Base-by-base conservation (phyloP, 1,140 invertebrate genomes). In the Drosophila insularis region DNA sequence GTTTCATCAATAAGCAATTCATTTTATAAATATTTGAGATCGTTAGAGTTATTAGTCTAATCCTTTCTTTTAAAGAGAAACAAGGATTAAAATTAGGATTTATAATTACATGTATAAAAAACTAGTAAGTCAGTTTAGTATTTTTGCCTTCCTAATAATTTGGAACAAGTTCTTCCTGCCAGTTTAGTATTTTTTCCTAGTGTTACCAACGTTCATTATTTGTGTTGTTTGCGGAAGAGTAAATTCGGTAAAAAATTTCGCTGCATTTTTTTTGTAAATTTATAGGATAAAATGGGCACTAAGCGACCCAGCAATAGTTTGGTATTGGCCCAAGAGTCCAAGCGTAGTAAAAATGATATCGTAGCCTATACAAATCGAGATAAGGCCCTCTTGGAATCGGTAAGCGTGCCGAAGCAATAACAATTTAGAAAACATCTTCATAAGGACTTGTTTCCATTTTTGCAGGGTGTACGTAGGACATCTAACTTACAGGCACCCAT, bases 401-500 rank as follows among this genome's bases (percentile, higher is more conserved):
- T 92, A 81, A 87, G 85, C 37, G 39, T 55, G 63, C 55, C 53
- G 14, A 39, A 8, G 63, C 54, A 56, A 78, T 62, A 71, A 79
- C 71, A 74, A 46, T 56, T 13, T 13, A 31, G 1, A 0, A 14
- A 10, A 2, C n/a, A n/a, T 23, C 10, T 43, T 56, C 37, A 2
- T 1, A 35, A 17, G 11, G 43, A 21, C 46, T 58, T 56, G 31
- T 10, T 35, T 39, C 39, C 27, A 32, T 11, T 39, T 17, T 80
- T 80, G 2, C 21, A 92, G 89, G 89, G 91, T 11, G 95, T 96
- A 50, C 95, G 95, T 35, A 93, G 98, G 74, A 98, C 98, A 10
- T 99, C 98, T 0, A 96, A 95, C 78, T 93, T 99, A 0, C 93
- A 96, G 89, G 96, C 98, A 11, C 98, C 99, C 1, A 99, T 99